phyloP scores from a whole-genome alignment of 2,113 vertebrate genomes.

The Alligator mississippiensis region DNA sequence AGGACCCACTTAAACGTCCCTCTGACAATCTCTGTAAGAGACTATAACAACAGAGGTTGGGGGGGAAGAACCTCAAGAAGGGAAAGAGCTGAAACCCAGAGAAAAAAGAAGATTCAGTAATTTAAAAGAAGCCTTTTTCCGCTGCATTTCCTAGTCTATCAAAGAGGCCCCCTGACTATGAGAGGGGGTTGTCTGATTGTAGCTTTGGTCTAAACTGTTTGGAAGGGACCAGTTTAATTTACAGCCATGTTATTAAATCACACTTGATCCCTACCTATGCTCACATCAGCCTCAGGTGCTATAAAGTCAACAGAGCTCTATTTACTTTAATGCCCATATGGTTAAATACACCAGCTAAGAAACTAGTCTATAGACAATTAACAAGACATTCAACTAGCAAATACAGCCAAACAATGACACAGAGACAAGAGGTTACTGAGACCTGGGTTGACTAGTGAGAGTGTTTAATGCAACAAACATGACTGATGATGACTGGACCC shows the following conservation, averaged over 20 bases:
- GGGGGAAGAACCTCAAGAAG: rapidly evolving
- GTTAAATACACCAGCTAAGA: not conserved
- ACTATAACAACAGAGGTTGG: not conserved
- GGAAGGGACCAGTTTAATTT: not conserved
- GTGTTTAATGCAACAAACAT: not conserved
- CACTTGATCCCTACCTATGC: not conserved
- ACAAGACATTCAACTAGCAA: not conserved
- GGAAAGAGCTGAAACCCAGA: not conserved
- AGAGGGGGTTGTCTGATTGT: too few species aligned
- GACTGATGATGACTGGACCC: not conserved
- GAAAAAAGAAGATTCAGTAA: not conserved
- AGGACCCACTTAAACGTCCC: not conserved
- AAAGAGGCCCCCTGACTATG: not conserved
- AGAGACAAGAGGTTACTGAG: not conserved
- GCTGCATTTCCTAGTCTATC: not conserved
- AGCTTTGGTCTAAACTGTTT: not conserved
- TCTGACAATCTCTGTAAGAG: not conserved
- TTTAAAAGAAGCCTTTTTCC: not conserved
- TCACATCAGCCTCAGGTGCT: not conserved
- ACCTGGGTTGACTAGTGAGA: not conserved
- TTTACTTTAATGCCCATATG: not conserved
- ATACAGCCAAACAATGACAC: not conserved
- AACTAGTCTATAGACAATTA: not conserved
- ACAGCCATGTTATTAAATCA: not conserved
- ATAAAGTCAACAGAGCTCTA: not conserved